A percentile compares a stretch with the other conserved stretches of the same genome.
Conservation (phyloP, 2,113 vertebrate genomes). For the Microcebus lehilahytsara region DNA sequence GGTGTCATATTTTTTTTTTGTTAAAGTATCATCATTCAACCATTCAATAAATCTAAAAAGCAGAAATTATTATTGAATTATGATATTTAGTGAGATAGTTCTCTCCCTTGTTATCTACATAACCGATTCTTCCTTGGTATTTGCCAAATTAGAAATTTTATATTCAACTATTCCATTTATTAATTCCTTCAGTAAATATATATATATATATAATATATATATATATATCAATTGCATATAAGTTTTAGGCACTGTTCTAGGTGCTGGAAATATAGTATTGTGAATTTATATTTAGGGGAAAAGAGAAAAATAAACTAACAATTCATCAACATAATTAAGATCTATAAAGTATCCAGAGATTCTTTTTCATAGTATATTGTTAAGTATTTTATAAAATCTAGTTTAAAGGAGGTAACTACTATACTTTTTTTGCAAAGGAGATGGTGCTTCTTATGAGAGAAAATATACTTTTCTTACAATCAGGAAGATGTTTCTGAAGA, state of each 20-base stretch:
- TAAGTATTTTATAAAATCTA: neutral
- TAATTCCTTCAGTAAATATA: neutral
- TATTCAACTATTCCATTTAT: neutral
- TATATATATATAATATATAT: neutral
- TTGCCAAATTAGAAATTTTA: neutral
- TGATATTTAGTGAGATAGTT: too few relatives aligned
- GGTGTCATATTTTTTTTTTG: neutral
- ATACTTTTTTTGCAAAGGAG: neutral
- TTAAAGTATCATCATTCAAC: neutral
- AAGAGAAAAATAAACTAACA: neutral
- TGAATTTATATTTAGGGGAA: neutral
- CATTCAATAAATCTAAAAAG: neutral
- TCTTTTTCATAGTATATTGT: neutral
- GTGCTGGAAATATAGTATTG: neutral
- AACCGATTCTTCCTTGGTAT: neutral
- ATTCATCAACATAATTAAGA: neutral
- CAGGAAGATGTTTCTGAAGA: neutral
- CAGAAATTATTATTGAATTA: neutral
- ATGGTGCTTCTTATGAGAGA: neutral
- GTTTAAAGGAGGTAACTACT: neutral
- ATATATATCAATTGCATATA: neutral
- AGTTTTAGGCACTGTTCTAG: neutral
- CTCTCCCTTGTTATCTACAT: neutral
- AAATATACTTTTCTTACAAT: neutral
- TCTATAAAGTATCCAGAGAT: neutral